Evolutionary conservation across 2,888 invertebrate genomes (phyloP), one percentile per base, ranked within the genome.

Genomic region (Furcula furcula): DNA sequence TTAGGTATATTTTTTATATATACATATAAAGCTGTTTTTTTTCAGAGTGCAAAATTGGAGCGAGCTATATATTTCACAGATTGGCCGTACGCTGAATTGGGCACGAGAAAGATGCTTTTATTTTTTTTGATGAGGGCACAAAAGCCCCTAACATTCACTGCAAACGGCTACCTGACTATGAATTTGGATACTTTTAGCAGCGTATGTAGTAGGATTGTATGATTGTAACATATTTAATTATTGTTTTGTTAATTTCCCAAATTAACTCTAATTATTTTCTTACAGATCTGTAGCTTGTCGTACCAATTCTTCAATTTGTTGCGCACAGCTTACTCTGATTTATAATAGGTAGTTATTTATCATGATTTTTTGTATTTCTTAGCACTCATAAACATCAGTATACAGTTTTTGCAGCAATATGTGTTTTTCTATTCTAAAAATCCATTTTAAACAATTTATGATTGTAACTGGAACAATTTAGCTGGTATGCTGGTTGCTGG

Each of bases 241-340:
- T 15, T 19, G 30, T 7, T 9, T 13, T 15, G 29, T 12, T 11
- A 16, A 29, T 10, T 22, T 13, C n/a, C n/a, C n/a, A n/a, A n/a
- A n/a, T n/a, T n/a, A n/a, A n/a, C n/a, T n/a, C n/a, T 6, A 7
- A n/a, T 28, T 33, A n/a, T 34, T n/a, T 31, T 29, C 7, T 85
- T 83, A 51, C 82, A 87, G 87, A 75, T 86, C 31, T 83, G 82
- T 60, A 81, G 74, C 23, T 56, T 78, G 19, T 83, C 87, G 0
- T 86, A 79, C 40, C 79, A 80, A 37, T 67, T 74, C n/a, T 86
- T 84, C 43, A 86, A 83, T 48, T 53, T 87, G 37, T 46, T 87
- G 7, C 74, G 72, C 20, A 82, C 80, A 3, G 51, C 71, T 9
- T 80, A 75, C 36, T 44, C 48, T 2, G 57, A 66, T 36, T 44